Percentiles rank a stretch among this genome's conserved stretches.
phyloP scores from a whole-genome alignment of 2,797 vertebrate genomes.

The Pseudochaenichthys georgianus region DNA sequence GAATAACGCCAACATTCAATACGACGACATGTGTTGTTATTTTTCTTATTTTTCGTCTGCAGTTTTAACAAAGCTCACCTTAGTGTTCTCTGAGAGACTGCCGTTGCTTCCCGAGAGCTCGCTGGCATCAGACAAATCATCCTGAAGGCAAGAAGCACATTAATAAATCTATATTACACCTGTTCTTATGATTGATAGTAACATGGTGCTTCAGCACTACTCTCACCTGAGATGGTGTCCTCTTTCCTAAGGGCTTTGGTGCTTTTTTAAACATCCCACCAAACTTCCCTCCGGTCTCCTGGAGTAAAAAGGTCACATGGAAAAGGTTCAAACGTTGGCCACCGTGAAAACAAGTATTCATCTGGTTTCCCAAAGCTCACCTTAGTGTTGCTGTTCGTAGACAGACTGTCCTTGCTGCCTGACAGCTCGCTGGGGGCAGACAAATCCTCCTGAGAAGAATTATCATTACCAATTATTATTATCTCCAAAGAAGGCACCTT shows the following conservation, averaged over 20 bases:
- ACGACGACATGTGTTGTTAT: not conserved
- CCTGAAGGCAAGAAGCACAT: slow-evolving; percentile 27
- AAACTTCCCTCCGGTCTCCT: slow-evolving; percentile 61
- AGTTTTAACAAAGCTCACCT: slow-evolving; percentile 53
- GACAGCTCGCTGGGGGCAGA: slow-evolving; percentile 36
- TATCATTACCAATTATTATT: not conserved
- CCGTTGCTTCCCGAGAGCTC: slow-evolving; percentile 61
- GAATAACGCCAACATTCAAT: not conserved
- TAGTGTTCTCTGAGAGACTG: slow-evolving; percentile 42
- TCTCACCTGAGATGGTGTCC: slow-evolving; percentile 60
- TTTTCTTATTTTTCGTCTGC: rapidly evolving
- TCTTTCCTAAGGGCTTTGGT: slow-evolving; percentile 35
- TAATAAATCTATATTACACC: not conserved
- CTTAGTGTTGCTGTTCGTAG: slow-evolving; percentile 49
- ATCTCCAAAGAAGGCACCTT: not conserved
- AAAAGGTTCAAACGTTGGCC: not conserved
- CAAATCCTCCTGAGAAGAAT: slow-evolving; percentile 56
- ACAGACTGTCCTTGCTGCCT: slow-evolving; percentile 44
- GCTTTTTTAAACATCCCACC: slow-evolving; percentile 63
- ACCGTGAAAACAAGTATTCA: not conserved
- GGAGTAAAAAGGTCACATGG: not conserved
- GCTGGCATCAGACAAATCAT: slow-evolving; percentile 39
- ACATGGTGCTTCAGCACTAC: not conserved
- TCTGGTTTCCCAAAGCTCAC: slow-evolving; percentile 5
- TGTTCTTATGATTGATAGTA: not conserved